A percentile compares a stretch with the other conserved stretches of the same genome.
phyloP scores from a whole-genome alignment of 2,888 invertebrate genomes.

The Opisthograptis luteolata region DNA sequence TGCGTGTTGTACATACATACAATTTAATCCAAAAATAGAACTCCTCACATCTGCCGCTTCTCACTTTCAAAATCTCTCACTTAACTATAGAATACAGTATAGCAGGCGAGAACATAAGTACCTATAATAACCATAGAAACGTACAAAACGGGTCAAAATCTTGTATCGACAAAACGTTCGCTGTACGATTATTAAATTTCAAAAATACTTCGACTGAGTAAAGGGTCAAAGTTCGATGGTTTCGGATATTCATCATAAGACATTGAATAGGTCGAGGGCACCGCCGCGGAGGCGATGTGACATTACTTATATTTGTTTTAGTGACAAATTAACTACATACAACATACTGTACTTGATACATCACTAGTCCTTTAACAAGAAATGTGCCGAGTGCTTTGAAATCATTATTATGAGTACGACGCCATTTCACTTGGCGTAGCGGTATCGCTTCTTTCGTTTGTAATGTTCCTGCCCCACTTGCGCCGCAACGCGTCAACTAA shows the following conservation, averaged over 20 bases:
- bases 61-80: constrained; percentile 28
- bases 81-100: constrained; percentile 20
- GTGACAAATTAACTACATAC: constrained; percentile 29
- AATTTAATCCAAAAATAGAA: constrained; percentile 68
- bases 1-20: constrained; percentile 68
- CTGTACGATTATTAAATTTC: constrained; percentile 42
- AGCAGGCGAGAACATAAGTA: constrained; percentile 26
- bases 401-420: too few species aligned
- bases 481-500: too few species aligned
- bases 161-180: constrained; percentile 44
- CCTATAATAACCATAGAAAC: constrained; percentile 53
- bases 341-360: constrained; percentile 47
- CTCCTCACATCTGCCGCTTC: constrained; percentile 19
- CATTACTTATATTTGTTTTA: constrained; percentile 29
- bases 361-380: constrained; percentile 37
- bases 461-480: too few species aligned
- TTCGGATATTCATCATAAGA: constrained; percentile 10
- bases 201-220: constrained; percentile 40
- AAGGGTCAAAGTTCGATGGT: constrained; percentile 36
- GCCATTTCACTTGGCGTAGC: too few species aligned
- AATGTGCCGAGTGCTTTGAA: constrained; percentile 2
- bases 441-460: too few species aligned
- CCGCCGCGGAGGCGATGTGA: constrained; percentile 4
- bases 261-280: background rate
- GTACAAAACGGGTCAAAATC: constrained; percentile 54